Base-by-base conservation (phyloP, 2,113 vertebrate species). In the Meleagris gallopavo region DNA sequence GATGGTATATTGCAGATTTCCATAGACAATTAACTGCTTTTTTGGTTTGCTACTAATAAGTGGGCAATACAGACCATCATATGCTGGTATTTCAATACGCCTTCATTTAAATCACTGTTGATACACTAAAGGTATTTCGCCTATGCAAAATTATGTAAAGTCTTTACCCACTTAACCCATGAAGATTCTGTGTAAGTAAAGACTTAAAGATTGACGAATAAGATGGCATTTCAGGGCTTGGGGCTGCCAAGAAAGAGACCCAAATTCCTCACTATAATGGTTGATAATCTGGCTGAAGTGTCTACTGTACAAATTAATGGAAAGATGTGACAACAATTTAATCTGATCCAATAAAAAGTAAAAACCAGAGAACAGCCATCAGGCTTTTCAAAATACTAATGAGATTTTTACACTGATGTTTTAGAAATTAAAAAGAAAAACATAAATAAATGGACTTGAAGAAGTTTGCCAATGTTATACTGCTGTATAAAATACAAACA, bases 401-500 rank as follows among this genome's bases (percentile, higher is more conserved):
- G 11, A 73, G 21, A 6, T 72, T 92, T 88, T 2, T 5, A 62
- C 64, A 89, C 13, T 46, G 9, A 55, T 64, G 76, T 62, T 60
- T 40, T 70, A 85, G 36, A 15, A 89, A 8, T 77, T 62, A 86
- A 91, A 75, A 86, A 80, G 24, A 52, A 30, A 30, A 55, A 71
- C 22, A 54, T 54, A 9, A 36, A 83, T 83, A 75, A 83, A 72
- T 48, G 1, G 71, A 80, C 40, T 58, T 90, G 3, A 93, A 41
- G 50, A 89, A 93, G 41, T 73, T 85, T 83, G 62, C 36, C 91
- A 93, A 76, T 57, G 79, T 4, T 45, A 58, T 6, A 48, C 6
- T 46, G 11, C 38, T 58, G 32, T 52, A 82, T 12, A 79, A 95
- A 88, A 92, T 4, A 76, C 57, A 76, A 83, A 95, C 67, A 91